Evolutionary conservation across 1,140 invertebrate genomes (phyloP).

Genomic region (Philopotamus ludificatus): DNA sequence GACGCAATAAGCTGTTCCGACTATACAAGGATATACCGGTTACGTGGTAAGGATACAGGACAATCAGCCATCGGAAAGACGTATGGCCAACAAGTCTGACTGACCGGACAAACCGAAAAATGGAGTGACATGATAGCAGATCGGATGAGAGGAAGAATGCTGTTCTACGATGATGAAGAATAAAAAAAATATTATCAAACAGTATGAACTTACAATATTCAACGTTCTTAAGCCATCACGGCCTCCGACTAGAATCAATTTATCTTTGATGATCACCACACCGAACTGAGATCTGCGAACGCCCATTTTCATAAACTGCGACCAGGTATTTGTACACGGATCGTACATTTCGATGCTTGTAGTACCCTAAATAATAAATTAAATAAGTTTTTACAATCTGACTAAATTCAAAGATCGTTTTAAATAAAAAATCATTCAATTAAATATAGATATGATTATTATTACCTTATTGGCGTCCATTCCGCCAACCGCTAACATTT

Average conservation of each 20-base stretch:
- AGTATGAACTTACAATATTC: slow-evolving; percentile 64
- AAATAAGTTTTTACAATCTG: not conserved
- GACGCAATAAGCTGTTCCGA: too few species aligned
- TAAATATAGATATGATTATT: not conserved
- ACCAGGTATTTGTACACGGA: slow-evolving; percentile 81
- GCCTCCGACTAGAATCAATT: slow-evolving; percentile 79
- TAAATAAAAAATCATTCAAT: not conserved
- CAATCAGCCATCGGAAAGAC: too few species aligned
- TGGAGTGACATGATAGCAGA: too few species aligned
- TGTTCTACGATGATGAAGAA: too few species aligned
- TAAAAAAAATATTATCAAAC: not conserved
- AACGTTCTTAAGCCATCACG: slow-evolving; percentile 92
- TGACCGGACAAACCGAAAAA: too few species aligned
- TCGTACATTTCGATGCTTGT: slow-evolving; percentile 90
- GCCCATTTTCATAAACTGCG: slow-evolving; percentile 75
- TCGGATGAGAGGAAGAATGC: too few species aligned
- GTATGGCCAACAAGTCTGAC: too few species aligned
- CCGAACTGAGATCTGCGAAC: slow-evolving; percentile 84
- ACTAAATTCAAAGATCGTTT: too few species aligned
- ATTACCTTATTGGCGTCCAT: slow-evolving; percentile 75
- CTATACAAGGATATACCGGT: too few species aligned
- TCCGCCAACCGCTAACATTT: slow-evolving; percentile 83
- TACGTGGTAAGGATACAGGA: too few species aligned
- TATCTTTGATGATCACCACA: slow-evolving; percentile 82
- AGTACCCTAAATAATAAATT: slow-evolving; percentile 59